These are phyloP conservation scores for Falco cherrug DNA, from an alignment of 2,797 vertebrate genomes.

Conservation along the genomic window DNA sequence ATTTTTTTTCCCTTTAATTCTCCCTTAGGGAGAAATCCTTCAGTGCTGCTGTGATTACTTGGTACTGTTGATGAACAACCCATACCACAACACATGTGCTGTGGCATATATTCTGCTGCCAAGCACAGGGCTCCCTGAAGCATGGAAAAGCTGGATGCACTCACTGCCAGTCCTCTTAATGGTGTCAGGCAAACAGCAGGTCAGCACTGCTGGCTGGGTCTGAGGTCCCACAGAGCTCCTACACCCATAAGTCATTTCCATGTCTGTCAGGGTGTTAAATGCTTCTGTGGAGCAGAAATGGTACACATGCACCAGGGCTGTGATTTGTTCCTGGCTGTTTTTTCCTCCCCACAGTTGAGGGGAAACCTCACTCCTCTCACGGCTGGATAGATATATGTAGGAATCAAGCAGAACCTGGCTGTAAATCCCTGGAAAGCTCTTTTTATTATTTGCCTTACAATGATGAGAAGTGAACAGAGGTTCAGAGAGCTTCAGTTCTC, in stretches of 20 bases:
- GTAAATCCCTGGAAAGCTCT: not conserved
- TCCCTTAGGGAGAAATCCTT: not conserved
- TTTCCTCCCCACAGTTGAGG: not conserved
- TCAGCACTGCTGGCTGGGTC: not conserved
- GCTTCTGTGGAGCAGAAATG: not conserved
- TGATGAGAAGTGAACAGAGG: not conserved
- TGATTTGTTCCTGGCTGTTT: not conserved
- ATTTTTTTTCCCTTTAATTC: not conserved
- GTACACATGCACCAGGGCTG: not conserved
- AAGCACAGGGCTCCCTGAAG: not conserved
- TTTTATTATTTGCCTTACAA: not conserved
- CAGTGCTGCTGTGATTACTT: not conserved
- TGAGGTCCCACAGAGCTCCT: not conserved
- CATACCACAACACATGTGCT: rapidly evolving
- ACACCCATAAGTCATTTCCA: not conserved
- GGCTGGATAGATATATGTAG: not conserved
- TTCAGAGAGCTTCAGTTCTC: not conserved
- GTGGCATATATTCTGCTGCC: not conserved
- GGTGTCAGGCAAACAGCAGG: not conserved
- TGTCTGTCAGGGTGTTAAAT: not conserved
- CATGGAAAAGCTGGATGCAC: not conserved
- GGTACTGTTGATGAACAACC: not conserved
- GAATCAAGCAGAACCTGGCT: not conserved
- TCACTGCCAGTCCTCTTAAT: not conserved
- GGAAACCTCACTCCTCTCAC: not conserved